phyloP scores from a whole-genome alignment of 2,113 vertebrate genomes.

The Hippocampus mohnikei region DNA sequence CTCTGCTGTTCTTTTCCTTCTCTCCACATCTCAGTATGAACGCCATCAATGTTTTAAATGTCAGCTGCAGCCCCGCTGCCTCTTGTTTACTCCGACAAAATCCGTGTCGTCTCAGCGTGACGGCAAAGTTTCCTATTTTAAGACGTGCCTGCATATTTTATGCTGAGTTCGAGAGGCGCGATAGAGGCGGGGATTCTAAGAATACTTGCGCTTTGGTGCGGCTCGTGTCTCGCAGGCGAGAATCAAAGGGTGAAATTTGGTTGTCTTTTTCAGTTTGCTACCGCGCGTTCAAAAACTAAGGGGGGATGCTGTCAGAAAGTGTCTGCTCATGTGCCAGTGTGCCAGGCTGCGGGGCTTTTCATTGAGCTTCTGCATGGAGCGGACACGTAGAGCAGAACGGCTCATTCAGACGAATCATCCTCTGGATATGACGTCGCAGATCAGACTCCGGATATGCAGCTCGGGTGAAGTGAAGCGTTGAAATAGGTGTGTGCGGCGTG shows the following conservation, averaged over 20 bases:
- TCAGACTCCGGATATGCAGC: background rate
- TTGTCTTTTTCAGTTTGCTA: constrained; percentile 7
- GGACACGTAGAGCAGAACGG: constrained; percentile 12
- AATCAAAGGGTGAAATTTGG: constrained; percentile 19
- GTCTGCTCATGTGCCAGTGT: constrained; percentile 2
- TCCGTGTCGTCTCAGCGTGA: constrained; percentile 29
- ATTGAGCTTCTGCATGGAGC: constrained; percentile 10
- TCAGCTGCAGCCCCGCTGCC: constrained; percentile 37
- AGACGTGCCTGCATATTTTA: constrained; percentile 60
- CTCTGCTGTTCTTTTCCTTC: background rate
- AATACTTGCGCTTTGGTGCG: constrained; percentile 60
- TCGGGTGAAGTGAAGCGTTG: background rate
- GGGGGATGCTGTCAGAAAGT: constrained; percentile 16
- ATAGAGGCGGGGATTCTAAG: constrained; percentile 55
- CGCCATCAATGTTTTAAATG: constrained; percentile 43
- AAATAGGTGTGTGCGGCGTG: background rate
- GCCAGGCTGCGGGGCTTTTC: constrained; percentile 11
- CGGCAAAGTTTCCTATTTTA: constrained; percentile 57
- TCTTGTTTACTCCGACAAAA: constrained; percentile 47
- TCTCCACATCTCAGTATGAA: constrained; percentile 18
- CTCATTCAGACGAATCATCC: constrained; percentile 22
- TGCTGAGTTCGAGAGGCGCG: constrained; percentile 43
- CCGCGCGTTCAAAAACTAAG: constrained; percentile 26
- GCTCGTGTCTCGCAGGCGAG: constrained; percentile 32
- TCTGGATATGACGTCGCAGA: background rate